Base-by-base conservation (phyloP, 2,888 invertebrate species). In the Tetropium fuscum region DNA sequence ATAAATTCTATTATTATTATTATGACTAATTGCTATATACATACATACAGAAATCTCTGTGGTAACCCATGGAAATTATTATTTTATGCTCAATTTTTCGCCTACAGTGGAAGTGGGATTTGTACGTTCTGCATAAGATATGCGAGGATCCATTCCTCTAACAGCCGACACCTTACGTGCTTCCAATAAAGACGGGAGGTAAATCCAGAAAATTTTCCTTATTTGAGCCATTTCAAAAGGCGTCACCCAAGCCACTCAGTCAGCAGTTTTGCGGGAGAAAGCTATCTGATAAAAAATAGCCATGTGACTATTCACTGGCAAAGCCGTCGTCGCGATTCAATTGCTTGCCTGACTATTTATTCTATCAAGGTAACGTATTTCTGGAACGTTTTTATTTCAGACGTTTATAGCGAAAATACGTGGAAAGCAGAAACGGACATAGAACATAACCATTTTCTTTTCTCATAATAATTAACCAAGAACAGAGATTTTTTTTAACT, bases 81-180 rank as follows among this genome's bases (percentile, higher is more conserved):
- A 40, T 51, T 51, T 40, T 51, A 51, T 27, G 27, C 51, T 18
- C 51, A 20, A 34, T 51, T 51, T 19, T 40, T 36, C 36, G 36
- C 38, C 22, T 48, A 27, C 40, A 19, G 20, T 18, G 20, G 36
- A 34, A 44, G 32, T 43, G 44, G 51, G 53, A 44, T 27, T 34
- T 56, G 36, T 53, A 49, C 34, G 51, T 47, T 53, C 49, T 43
- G 58, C 58, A 60, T 64, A 64, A 60, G 53, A 69, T 68, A 69
- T 63, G 63, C 58, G 58, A 49, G 54, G 63, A 59, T 64, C 51
- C 62, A 58, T 58, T 59, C 61, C 60, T 64, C 64, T 68, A 71
- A 69, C 68, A 69, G 64, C 68, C 67, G 66, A 68, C 66, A 69
- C 69, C 64, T 71, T 69, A 70, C 70, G 69, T 69, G 72, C 67